These are phyloP conservation scores for Diloba caeruleocephala DNA, from an alignment of 2,888 invertebrate species.

Conservation along the genomic window DNA sequence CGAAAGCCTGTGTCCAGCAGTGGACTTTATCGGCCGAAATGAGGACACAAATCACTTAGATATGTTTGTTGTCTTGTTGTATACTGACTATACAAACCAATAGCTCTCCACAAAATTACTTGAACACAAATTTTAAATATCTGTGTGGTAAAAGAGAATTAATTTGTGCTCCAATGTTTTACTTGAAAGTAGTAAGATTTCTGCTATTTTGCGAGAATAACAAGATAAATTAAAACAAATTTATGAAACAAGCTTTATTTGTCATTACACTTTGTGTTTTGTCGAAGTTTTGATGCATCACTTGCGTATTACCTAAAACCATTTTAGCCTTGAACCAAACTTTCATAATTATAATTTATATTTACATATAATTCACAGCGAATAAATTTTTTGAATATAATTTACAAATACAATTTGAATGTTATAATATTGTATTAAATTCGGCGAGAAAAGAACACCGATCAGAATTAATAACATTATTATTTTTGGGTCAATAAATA, in stretches of 20 bases:
- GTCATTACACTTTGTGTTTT: conserved; percentile 80
- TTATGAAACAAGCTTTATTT: conserved; percentile 84
- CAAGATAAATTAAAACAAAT: conserved; percentile 56
- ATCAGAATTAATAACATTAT: not conserved
- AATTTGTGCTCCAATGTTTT: no score
- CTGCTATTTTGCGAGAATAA: no score
- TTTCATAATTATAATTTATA: conserved; percentile 49
- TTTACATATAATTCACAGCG: conserved; percentile 60
- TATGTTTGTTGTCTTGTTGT: no score
- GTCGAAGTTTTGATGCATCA: conserved; percentile 50
- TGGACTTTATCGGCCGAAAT: no score
- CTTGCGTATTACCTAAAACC: conserved; percentile 42
- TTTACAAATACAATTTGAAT: conserved; percentile 50
- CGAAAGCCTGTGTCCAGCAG: no score
- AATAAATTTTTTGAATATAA: conserved; percentile 48
- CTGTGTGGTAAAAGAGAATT: no score
- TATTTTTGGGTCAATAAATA: not conserved
- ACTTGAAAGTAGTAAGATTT: no score
- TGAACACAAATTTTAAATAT: no score
- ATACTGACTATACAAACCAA: no score
- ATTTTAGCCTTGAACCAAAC: conserved; percentile 38
- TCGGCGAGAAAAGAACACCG: conserved; percentile 2
- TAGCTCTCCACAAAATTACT: no score
- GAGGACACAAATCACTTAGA: no score
- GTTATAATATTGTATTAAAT: conserved; percentile 4